Percentiles rank a stretch among this genome's conserved stretches.
Conservation (phyloP, 2,113 vertebrate species). For the Otocyon megalotis region DNA sequence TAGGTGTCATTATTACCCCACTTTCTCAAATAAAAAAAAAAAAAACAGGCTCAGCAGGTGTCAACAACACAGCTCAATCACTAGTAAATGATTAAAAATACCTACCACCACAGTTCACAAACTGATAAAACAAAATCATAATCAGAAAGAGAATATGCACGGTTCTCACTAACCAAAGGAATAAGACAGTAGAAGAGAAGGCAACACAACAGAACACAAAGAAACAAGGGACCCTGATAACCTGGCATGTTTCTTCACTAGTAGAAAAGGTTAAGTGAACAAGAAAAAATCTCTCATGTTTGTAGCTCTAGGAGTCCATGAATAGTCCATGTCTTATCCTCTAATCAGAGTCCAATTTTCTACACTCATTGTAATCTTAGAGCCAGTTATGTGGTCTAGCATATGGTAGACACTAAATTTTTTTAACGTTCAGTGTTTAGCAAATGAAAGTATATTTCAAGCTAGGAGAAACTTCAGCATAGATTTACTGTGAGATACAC, state of each 20-base stretch:
- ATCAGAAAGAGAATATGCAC: background rate
- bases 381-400: background rate
- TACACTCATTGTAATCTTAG: background rate
- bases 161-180: background rate
- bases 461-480: background rate
- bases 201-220: background rate
- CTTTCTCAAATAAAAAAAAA: background rate
- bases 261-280: background rate
- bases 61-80: background rate
- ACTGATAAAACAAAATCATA: background rate
- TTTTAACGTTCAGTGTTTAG: background rate
- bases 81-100: background rate
- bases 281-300: too few species aligned
- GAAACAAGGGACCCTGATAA: background rate
- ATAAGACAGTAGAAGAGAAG: background rate
- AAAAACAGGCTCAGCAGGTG: background rate
- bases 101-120: background rate
- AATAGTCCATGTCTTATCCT: background rate
- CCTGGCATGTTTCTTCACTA: background rate
- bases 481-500: background rate
- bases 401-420: background rate
- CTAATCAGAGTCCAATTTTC: background rate
- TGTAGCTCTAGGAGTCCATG: background rate
- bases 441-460: background rate
- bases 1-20: background rate